A percentile compares a stretch with the other conserved stretches of the same genome.
Conservation (phyloP, 2,113 vertebrate genomes). For the Sturnira hondurensis region DNA sequence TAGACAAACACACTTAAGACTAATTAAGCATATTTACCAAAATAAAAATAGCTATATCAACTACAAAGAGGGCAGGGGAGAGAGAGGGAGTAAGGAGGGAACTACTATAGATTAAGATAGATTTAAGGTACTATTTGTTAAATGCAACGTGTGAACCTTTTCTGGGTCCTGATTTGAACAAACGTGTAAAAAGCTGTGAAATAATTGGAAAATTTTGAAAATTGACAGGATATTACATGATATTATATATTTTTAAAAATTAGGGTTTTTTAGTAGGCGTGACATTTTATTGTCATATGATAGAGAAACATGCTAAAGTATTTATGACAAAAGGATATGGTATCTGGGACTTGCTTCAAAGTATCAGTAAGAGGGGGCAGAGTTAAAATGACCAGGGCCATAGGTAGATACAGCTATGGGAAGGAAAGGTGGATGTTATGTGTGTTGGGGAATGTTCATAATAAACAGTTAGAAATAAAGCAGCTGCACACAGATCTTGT, state of each 20-base stretch:
- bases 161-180: background rate
- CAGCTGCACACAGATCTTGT: background rate
- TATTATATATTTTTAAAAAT: background rate
- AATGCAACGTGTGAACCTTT: background rate
- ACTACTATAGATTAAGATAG: background rate
- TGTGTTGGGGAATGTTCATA: background rate
- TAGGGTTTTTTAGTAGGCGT: background rate
- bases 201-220: conserved; percentile 5
- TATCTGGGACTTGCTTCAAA: conserved; percentile 17
- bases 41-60: background rate
- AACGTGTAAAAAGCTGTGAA: background rate
- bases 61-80: background rate
- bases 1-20: background rate
- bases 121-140: background rate
- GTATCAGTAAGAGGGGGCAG: background rate
- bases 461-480: conserved; percentile 1
- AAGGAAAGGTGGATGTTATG: background rate
- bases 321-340: background rate
- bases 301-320: background rate
- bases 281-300: background rate
- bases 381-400: background rate
- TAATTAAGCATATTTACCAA: background rate
- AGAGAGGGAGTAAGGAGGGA: background rate
- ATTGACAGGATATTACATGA: background rate
- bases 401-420: background rate